A percentile compares a stretch with the other conserved stretches of the same genome.
phyloP scores from a whole-genome alignment of 1,140 invertebrate genomes.

The Zelostemma sp. region DNA sequence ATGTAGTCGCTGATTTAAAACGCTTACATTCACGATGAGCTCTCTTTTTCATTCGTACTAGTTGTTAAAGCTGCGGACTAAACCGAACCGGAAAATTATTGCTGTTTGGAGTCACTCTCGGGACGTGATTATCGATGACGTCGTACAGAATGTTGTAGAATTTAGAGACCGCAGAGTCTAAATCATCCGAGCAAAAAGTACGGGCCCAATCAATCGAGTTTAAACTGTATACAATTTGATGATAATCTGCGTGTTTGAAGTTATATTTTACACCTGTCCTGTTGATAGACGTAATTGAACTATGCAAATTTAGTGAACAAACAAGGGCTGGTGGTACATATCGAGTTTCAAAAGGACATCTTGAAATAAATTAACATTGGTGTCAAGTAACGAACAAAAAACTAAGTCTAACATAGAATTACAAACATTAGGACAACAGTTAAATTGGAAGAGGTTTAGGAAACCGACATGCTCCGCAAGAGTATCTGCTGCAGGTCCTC shows the following conservation, averaged over 20 bases:
- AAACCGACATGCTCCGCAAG: neutral
- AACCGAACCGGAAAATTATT: neutral
- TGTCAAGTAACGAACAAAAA: too few species aligned
- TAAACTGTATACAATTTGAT: neutral
- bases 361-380: too few species aligned
- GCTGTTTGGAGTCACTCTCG: neutral
- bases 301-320: too few species aligned
- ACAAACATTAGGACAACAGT: too few species aligned
- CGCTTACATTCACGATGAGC: slow-evolving; percentile 3
- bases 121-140: neutral
- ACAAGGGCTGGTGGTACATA: too few species aligned
- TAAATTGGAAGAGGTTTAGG: too few species aligned
- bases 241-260: neutral
- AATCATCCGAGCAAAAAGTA: neutral
- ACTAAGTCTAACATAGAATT: too few species aligned
- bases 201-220: neutral
- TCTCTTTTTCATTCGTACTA: neutral
- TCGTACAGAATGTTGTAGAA: neutral
- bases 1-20: too few species aligned
- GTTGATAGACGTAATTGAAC: too few species aligned
- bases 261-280: too few species aligned
- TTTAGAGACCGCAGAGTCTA: neutral
- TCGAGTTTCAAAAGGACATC: too few species aligned
- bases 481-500: neutral
- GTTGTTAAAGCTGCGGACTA: neutral